Conservation (phyloP, 1,140 invertebrate species). For the Drosophila fuyamai region DNA sequence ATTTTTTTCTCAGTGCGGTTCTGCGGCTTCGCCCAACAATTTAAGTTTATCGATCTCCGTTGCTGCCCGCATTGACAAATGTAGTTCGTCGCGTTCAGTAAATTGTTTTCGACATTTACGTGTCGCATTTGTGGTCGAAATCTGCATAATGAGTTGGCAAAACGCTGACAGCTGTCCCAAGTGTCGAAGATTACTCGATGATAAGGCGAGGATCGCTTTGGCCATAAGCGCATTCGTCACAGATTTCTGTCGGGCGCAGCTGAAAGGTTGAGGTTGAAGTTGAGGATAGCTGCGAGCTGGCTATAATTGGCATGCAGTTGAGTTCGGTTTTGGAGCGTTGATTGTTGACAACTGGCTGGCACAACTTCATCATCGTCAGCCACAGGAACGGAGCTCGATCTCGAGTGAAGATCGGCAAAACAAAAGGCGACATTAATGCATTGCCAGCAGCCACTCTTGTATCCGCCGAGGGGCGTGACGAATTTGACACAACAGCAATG, state of each 20-base stretch:
- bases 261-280: constrained; percentile 46
- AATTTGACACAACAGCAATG: constrained; percentile 76
- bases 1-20: constrained; percentile 9
- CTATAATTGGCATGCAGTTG: constrained; percentile 73
- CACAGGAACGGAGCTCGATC: constrained; percentile 11
- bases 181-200: constrained; percentile 52
- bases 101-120: constrained; percentile 57
- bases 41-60: constrained; percentile 28
- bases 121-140: constrained; percentile 64
- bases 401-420: constrained; percentile 47
- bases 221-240: constrained; percentile 72
- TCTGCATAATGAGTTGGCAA: constrained; percentile 70
- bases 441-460: constrained; percentile 61
- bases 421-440: constrained; percentile 81
- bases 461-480: constrained; percentile 78
- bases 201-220: constrained; percentile 42
- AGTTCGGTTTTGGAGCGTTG: constrained; percentile 40
- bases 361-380: constrained; percentile 73
- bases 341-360: constrained; percentile 74
- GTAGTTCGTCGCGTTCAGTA: constrained; percentile 43
- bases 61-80: constrained; percentile 42
- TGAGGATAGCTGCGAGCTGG: constrained; percentile 55
- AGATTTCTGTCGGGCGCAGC: constrained; percentile 48
- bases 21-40: constrained; percentile 39
- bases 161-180: constrained; percentile 66